A percentile compares a stretch with the other conserved stretches of the same genome.
phyloP scores from a whole-genome alignment of 2,888 invertebrate genomes.

The Gibbula magus region DNA sequence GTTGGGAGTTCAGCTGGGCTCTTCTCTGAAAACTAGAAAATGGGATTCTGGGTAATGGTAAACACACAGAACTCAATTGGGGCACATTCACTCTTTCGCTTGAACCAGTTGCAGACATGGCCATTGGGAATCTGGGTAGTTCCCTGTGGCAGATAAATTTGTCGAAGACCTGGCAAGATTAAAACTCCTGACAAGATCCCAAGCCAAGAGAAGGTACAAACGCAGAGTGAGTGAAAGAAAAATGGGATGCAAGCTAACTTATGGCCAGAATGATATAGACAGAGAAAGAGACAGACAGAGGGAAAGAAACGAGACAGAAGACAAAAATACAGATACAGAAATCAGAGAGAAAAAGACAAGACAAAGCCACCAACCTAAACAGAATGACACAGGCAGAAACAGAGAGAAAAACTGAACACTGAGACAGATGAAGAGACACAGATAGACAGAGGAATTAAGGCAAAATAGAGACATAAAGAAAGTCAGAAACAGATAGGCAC shows the following conservation, averaged over 20 bases:
- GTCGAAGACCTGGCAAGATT: too few species aligned
- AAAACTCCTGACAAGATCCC: too few species aligned
- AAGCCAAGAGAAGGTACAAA: neutral
- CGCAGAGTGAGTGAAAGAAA: neutral
- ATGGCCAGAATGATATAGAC: neutral
- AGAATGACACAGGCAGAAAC: neutral
- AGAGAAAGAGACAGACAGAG: neutral
- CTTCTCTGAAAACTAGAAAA: too few species aligned
- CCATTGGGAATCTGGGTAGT: too few species aligned
- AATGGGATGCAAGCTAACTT: too few species aligned
- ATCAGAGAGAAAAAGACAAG: neutral
- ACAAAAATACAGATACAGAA: neutral
- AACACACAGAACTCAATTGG: too few species aligned
- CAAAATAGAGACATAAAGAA: neutral
- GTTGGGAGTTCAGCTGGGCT: too few species aligned
- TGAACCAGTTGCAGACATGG: too few species aligned
- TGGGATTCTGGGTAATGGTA: too few species aligned
- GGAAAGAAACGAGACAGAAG: neutral
- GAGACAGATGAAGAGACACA: neutral
- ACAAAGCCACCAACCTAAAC: too few species aligned
- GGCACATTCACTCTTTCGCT: too few species aligned
- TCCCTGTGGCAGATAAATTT: too few species aligned
- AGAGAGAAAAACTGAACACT: neutral
- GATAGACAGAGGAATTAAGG: neutral
- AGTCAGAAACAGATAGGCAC: neutral